Percentiles rank a stretch among this genome's conserved stretches.
phyloP scores from a whole-genome alignment of 2,888 invertebrate genomes.

The Coelopa pilipes region DNA sequence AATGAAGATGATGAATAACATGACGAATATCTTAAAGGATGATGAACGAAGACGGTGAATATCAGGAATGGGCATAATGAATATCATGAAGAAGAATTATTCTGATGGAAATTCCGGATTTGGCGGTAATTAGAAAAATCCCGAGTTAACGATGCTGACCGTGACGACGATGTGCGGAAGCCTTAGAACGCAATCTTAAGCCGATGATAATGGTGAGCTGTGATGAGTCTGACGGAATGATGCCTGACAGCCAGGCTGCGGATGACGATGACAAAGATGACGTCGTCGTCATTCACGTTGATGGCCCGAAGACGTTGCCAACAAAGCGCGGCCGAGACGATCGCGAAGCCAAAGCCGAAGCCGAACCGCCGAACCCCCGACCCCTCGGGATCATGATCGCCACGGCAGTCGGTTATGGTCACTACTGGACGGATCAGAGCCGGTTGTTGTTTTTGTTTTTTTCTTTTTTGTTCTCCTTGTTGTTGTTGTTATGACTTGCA shows the following conservation, averaged over 20 bases:
- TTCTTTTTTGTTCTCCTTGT: neutral
- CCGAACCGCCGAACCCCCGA: too few species aligned
- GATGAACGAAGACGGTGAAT: too few species aligned
- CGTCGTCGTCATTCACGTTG: neutral
- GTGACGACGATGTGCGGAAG: neutral
- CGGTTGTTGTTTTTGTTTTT: neutral
- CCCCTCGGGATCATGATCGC: neutral
- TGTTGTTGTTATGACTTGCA: neutral
- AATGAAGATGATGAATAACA: too few species aligned
- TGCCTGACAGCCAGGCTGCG: neutral
- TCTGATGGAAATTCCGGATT: neutral
- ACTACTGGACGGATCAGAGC: neutral
- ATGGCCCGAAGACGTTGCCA: too few species aligned
- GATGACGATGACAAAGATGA: neutral
- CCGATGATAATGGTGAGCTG: neutral
- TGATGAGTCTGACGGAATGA: too few species aligned
- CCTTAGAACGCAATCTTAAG: neutral
- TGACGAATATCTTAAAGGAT: too few species aligned
- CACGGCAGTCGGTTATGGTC: neutral
- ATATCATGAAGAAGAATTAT: too few species aligned
- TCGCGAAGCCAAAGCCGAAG: too few species aligned
- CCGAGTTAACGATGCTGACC: neutral
- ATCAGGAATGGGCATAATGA: too few species aligned
- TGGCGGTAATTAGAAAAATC: neutral
- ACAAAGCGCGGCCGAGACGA: too few species aligned